Conservation (phyloP, 2,113 vertebrate genomes). For the Dicentrarchus labrax region DNA sequence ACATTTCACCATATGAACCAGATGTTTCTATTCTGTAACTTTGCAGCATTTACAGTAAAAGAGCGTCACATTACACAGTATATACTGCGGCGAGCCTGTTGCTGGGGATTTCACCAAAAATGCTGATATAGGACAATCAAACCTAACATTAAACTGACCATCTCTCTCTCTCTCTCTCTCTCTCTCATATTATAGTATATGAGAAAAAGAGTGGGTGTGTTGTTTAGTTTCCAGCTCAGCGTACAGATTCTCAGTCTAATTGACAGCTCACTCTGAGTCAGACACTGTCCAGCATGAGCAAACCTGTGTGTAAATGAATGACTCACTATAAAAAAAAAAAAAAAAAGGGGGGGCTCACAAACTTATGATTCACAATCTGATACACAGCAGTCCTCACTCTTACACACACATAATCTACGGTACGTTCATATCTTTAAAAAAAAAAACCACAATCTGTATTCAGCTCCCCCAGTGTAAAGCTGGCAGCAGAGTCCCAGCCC, state of each 20-base stretch:
- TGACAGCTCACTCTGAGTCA: conserved; percentile 68
- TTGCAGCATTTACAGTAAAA: background rate
- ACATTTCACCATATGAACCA: background rate
- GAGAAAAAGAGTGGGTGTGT: conserved; percentile 57
- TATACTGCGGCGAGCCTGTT: background rate
- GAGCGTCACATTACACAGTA: background rate
- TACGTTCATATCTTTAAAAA: conserved; percentile 5
- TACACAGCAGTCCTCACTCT: background rate
- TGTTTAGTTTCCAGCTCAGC: conserved; percentile 57
- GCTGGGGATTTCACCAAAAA: conserved; percentile 23
- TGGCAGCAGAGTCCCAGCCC: conserved; percentile 40
- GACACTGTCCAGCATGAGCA: conserved; percentile 34
- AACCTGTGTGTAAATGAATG: conserved; percentile 34
- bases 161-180: conserved; percentile 38
- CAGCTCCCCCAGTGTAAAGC: conserved; percentile 11
- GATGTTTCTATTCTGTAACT: background rate
- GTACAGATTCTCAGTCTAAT: conserved; percentile 32
- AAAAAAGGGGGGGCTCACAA: conserved; percentile 30
- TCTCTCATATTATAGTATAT: conserved; percentile 39
- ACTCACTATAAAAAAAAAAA: conserved; percentile 34
- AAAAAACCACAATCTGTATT: conserved; percentile 40
- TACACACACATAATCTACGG: background rate
- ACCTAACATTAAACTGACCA: conserved; percentile 28
- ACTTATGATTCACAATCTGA: conserved; percentile 35
- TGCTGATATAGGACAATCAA: conserved; percentile 23